Percentiles rank a stretch among this genome's conserved stretches.
These are phyloP conservation scores for Pristionchus japonicus DNA, from an alignment of 2,888 invertebrate genomes.

Conservation along the genomic window DNA sequence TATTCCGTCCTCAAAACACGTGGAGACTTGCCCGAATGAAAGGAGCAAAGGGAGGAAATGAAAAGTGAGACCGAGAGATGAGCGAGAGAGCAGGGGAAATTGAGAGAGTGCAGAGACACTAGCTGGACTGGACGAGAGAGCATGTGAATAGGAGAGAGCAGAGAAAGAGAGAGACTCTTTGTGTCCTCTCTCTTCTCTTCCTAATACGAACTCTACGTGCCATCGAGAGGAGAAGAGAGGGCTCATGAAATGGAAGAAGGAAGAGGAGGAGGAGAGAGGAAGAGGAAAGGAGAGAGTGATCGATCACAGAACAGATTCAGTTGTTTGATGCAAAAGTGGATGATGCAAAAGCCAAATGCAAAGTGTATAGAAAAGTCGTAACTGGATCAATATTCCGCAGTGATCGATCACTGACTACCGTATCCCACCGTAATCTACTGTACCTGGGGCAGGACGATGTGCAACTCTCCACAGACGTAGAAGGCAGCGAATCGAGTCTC, in stretches of 20 bases:
- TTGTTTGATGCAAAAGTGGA: not conserved
- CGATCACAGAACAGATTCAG: not conserved
- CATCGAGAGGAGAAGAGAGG: constrained; percentile 26
- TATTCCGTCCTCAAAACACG: constrained; percentile 16
- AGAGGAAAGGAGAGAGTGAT: not conserved
- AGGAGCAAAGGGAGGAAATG: not conserved
- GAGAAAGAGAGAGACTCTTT: not conserved
- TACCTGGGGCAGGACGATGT: not conserved
- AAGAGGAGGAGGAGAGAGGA: not conserved
- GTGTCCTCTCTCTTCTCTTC: not conserved
- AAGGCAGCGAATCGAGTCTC: not conserved
- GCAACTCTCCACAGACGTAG: not conserved
- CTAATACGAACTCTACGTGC: constrained; percentile 29
- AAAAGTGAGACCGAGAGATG: constrained; percentile 28
- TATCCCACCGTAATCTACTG: not conserved
- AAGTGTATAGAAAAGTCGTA: not conserved
- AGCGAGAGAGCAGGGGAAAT: not conserved
- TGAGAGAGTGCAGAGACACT: not conserved
- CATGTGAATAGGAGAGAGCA: not conserved
- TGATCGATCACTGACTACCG: not conserved
- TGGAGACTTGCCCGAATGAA: constrained; percentile 25
- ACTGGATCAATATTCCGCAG: not conserved
- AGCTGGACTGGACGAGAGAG: not conserved
- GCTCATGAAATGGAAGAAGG: not conserved
- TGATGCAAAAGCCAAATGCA: not conserved